Base-by-base conservation (phyloP, 1,140 invertebrate genomes). In the Phortica variegata region DNA sequence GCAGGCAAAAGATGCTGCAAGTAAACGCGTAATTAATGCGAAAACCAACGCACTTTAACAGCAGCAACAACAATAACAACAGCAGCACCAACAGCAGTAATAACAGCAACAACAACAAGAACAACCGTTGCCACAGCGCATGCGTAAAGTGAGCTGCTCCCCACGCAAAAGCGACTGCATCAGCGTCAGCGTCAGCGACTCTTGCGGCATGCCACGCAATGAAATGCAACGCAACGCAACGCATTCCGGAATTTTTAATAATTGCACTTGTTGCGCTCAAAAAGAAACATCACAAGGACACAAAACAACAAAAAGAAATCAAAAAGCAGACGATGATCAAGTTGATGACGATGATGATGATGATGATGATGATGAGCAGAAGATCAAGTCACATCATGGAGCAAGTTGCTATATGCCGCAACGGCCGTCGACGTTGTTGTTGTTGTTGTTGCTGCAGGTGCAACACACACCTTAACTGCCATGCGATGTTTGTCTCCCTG, bases 11-110 rank as follows among this genome's bases (percentile, higher is more conserved):
- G 52, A 23, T 16, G 43, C 29, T 69, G 63, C 44, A 29, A 69
- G 65, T 54, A 54, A 61, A 61, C 54, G 63, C 63, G 68, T 68
- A 68, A 68, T 68, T 68, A 68, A 68, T 68, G 63, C 63, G 63
- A 68, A 68, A 68, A 68, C 65, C 63, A 68, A 68, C 63, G 63
- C 63, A 68, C 60, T 68, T 66, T 54, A 66, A 65, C 60, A 60
- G 60, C 65, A 69, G 58, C 5, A 26, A 26, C 23, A 10, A n/a
- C 23, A n/a, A 26, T 26, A 6, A 10, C 5, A 26, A 26, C 23
- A 26, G 23, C 10, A 10, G 23, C 23, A 26, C 10, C 5, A 26
- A 26, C 23, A 10, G 23, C 10, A 10, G 23, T 10, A 26, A 26
- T 26, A 10, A 6, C 23, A 26, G 23, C 23, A 10, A 26, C 23